Evolutionary conservation across 2,888 invertebrate species (phyloP).

Genomic region (Pelosia muscerda): DNA sequence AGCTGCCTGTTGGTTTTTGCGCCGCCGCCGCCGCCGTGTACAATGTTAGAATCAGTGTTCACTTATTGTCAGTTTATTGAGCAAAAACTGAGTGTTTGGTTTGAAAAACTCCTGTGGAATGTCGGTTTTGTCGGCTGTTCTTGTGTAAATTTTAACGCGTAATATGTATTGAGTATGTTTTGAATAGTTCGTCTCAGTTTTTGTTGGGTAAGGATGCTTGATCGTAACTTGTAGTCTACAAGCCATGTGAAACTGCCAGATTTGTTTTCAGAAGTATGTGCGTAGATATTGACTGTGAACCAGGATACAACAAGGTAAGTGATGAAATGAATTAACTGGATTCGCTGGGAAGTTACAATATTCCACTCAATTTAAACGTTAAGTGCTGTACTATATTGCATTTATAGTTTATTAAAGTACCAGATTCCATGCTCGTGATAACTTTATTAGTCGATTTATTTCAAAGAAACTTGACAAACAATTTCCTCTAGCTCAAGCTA

Average conservation of each 20-base stretch:
- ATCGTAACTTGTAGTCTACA: neutral
- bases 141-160: constrained; percentile 21
- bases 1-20: constrained; percentile 53
- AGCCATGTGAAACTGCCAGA: neutral
- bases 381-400: too few relatives aligned
- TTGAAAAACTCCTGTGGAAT: constrained; percentile 40
- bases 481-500: neutral
- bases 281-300: neutral
- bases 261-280: neutral
- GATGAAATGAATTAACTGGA: neutral
- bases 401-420: too few relatives aligned
- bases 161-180: neutral
- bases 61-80: constrained; percentile 54
- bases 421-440: too few relatives aligned
- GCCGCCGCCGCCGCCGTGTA: constrained; percentile 36
- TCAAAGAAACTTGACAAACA: constrained; percentile 1
- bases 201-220: neutral
- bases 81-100: constrained; percentile 53
- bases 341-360: too few relatives aligned
- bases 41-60: constrained; percentile 51
- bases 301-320: neutral
- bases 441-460: neutral
- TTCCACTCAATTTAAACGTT: too few relatives aligned
- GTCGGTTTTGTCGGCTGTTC: constrained; percentile 38
- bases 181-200: neutral